Percentiles rank a stretch among this genome's conserved stretches.
Conservation (phyloP, 2,113 vertebrate species). For the Sorex fumeus region DNA sequence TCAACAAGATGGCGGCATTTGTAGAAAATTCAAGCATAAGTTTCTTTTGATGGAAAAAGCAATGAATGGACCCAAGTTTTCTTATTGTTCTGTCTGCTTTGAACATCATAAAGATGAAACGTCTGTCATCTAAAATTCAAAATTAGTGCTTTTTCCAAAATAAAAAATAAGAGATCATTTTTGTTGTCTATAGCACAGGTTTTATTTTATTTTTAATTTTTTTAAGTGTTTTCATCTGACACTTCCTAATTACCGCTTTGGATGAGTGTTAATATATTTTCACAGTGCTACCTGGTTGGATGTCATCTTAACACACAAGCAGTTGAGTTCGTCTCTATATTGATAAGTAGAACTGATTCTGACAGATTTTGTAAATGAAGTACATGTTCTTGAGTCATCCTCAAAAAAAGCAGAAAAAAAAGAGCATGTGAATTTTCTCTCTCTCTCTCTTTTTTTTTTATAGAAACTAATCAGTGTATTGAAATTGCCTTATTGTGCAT, state of each 20-base stretch:
- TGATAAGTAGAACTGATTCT: slow-evolving; percentile 56
- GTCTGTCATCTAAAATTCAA: slow-evolving; percentile 57
- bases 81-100: slow-evolving; percentile 42
- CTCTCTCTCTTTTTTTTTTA: slow-evolving; percentile 40
- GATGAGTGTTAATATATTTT: slow-evolving; percentile 69
- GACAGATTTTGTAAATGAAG: slow-evolving; percentile 59
- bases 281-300: slow-evolving; percentile 55
- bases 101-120: slow-evolving; percentile 30
- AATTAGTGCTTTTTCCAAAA: slow-evolving; percentile 62
- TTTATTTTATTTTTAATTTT: background rate
- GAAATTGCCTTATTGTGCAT: slow-evolving; percentile 57
- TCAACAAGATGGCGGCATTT: slow-evolving; percentile 32
- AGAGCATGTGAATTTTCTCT: slow-evolving; percentile 58
- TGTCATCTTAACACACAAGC: slow-evolving; percentile 61
- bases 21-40: slow-evolving; percentile 61
- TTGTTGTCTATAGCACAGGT: slow-evolving; percentile 32
- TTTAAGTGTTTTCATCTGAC: slow-evolving; percentile 63
- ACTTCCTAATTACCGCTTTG: slow-evolving; percentile 68
- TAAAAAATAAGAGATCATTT: slow-evolving; percentile 56
- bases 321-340: slow-evolving; percentile 19
- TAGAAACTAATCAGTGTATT: slow-evolving; percentile 75
- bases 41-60: background rate
- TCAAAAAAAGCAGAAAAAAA: slow-evolving; percentile 59
- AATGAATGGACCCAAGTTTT: background rate
- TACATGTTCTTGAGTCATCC: slow-evolving; percentile 45